These are phyloP conservation scores for Musca vetustissima DNA, from an alignment of 1,140 invertebrate genomes.

Conservation along the genomic window DNA sequence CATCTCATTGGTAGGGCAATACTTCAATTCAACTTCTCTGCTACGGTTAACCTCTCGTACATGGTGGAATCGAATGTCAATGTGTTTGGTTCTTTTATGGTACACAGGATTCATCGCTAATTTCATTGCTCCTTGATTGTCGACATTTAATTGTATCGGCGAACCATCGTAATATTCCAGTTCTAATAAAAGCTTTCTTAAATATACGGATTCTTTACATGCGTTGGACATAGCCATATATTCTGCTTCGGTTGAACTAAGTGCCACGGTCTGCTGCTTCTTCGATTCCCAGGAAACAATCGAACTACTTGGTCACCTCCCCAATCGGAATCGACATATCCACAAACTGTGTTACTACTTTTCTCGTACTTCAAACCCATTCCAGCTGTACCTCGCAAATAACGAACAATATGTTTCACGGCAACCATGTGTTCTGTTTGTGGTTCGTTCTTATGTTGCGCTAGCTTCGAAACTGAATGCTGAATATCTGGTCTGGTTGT, in stretches of 20 bases:
- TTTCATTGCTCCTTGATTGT: constrained; percentile 35
- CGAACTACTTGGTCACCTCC: constrained; percentile 26
- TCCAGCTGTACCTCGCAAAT: background rate
- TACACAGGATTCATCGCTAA: constrained; percentile 33
- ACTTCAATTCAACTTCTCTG: constrained; percentile 27
- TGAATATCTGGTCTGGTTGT: constrained; percentile 21
- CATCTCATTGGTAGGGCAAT: no score
- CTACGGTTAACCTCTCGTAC: constrained; percentile 34
- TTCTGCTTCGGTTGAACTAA: no score
- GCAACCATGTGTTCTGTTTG: constrained; percentile 9
- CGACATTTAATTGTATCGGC: background rate
- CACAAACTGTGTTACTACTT: no score
- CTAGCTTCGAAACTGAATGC: constrained; percentile 26
- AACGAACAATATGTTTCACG: constrained; percentile 12
- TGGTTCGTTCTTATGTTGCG: constrained; percentile 16
- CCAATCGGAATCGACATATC: constrained; percentile 37
- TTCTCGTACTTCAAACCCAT: background rate
- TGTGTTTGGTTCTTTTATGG: constrained; percentile 43
- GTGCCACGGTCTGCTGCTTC: no score
- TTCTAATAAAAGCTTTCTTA: background rate
- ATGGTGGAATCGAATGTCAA: constrained; percentile 39
- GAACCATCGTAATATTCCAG: background rate
- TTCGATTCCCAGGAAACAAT: no score
- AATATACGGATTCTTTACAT: constrained; percentile 36
- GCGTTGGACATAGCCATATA: constrained; percentile 40